Evolutionary conservation across 2,888 invertebrate genomes (phyloP).

Genomic region (Cordilura impudica): DNA sequence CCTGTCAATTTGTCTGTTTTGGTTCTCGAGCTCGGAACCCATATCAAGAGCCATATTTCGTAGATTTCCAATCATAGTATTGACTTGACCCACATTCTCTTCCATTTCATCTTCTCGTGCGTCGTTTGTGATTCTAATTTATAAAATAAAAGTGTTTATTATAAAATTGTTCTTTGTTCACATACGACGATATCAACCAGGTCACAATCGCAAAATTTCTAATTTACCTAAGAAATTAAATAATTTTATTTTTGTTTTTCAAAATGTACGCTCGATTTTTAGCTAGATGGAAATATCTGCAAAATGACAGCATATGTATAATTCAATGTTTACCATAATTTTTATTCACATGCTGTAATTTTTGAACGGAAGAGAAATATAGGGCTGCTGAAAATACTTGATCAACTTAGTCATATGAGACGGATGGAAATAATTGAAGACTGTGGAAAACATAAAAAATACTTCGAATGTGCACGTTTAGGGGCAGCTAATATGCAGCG

Average conservation of each 20-base stretch:
- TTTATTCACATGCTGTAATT: not conserved
- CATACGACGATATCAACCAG: not conserved
- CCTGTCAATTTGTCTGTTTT: conserved; percentile 97
- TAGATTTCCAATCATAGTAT: conserved; percentile 98
- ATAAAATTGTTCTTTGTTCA: not conserved
- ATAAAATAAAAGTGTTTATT: not conserved
- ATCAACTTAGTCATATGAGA: too few species aligned
- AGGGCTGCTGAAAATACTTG: not conserved
- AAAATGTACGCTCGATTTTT: not conserved
- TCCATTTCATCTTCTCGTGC: conserved; percentile 99
- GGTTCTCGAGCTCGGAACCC: conserved; percentile 98
- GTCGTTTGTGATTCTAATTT: conserved; percentile 93
- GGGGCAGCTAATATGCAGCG: too few species aligned
- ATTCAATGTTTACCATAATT: not conserved
- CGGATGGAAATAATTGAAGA: too few species aligned
- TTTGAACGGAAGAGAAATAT: not conserved
- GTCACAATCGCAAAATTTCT: too few species aligned
- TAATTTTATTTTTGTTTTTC: too few species aligned
- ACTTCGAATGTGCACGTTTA: too few species aligned
- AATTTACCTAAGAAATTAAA: too few species aligned
- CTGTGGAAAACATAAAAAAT: too few species aligned
- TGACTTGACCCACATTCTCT: conserved; percentile 98
- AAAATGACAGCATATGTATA: not conserved
- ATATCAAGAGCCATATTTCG: conserved; percentile 99
- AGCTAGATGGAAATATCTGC: not conserved